Evolutionary conservation across 2,797 vertebrate genomes (phyloP).

Genomic region (Oophaga sylvatica): DNA sequence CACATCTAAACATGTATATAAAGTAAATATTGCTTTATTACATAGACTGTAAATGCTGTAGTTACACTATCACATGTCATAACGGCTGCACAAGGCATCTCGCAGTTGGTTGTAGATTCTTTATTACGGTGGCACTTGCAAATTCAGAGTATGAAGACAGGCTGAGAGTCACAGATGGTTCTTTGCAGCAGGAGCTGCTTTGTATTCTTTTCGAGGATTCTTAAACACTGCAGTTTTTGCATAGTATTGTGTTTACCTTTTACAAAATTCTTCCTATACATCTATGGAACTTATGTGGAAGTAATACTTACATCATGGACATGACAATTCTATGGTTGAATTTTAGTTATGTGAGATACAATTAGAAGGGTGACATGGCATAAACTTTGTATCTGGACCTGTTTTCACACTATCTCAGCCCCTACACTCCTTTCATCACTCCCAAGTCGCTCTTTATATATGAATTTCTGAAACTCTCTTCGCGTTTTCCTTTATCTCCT

Average conservation of each 20-base stretch:
- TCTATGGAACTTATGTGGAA: background rate
- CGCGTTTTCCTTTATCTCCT: conserved; percentile 34
- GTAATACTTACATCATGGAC: background rate
- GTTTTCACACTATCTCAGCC: background rate
- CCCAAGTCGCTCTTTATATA: conserved; percentile 22
- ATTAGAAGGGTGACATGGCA: background rate
- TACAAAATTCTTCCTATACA: background rate
- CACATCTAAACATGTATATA: too few relatives aligned
- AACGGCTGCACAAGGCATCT: background rate
- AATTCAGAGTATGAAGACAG: background rate
- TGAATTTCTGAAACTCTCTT: conserved; percentile 26
- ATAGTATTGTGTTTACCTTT: conserved; percentile 1
- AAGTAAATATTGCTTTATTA: background rate
- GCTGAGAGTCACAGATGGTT: conserved; percentile 9
- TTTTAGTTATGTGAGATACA: background rate
- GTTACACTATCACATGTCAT: background rate
- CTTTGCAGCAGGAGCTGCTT: background rate
- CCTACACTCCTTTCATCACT: conserved; percentile 4
- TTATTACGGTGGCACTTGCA: background rate
- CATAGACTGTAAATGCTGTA: background rate
- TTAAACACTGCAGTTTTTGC: background rate
- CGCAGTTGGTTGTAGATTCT: background rate
- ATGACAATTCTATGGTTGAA: background rate
- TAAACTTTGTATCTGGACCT: background rate
- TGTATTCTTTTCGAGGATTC: conserved; percentile 16